phyloP scores from a whole-genome alignment of 2,113 vertebrate genomes.

The Corydoras maculifer region DNA sequence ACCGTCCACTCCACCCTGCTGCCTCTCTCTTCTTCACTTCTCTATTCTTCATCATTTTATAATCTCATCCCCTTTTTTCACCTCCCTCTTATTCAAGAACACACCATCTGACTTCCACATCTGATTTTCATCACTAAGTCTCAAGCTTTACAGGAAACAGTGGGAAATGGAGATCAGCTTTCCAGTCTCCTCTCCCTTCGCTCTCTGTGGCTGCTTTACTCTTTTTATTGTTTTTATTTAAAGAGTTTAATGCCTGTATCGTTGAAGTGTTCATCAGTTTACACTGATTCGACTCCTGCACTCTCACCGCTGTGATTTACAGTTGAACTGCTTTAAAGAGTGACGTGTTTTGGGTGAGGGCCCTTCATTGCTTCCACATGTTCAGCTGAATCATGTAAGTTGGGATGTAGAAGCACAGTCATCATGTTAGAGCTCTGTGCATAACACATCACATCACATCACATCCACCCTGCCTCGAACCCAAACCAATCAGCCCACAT shows the following conservation, averaged over 20 bases:
- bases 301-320: no score
- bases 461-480: background rate
- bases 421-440: background rate
- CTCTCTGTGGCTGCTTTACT: no score
- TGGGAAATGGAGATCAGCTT: constrained; percentile 10
- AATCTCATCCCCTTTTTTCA: no score
- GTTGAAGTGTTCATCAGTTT: no score
- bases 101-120: constrained; percentile 49
- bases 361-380: constrained; percentile 58
- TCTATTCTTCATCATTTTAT: no score
- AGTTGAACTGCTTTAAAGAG: no score
- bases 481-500: background rate
- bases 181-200: background rate
- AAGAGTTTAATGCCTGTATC: no score
- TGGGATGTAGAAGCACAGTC: background rate
- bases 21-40: no score
- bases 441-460: background rate
- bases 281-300: no score
- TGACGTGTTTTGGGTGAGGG: constrained; percentile 23
- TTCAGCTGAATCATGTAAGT: constrained; percentile 21
- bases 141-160: constrained; percentile 41
- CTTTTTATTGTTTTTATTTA: no score
- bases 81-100: constrained; percentile 31
- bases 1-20: no score
- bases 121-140: constrained; percentile 60